Base-by-base conservation (phyloP, 2,888 invertebrate species). In the Eristalinus sepulchralis region DNA sequence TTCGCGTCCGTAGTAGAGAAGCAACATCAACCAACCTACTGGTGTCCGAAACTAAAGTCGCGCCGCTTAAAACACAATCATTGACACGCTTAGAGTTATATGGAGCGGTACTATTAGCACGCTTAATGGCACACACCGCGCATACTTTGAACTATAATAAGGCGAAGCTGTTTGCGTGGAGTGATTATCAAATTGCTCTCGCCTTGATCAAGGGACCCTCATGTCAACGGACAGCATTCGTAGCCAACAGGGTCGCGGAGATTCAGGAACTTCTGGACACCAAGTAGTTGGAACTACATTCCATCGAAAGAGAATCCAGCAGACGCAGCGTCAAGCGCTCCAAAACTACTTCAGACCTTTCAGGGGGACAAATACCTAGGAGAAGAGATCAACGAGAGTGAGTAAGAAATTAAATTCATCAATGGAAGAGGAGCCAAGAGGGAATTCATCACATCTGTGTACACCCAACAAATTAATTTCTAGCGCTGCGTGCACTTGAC, bases 321-420 rank as follows among this genome's bases (percentile, higher is more conserved):
- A 0, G 89, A 89, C 63, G 66, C 88, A 1, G 83, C 88, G 10
- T 88, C 89, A 0, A 77, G 89, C 17, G 89, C 89, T 6, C 89
- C 89, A 11, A 20, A 64, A 24, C 88, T 88, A 80, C 11, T 82
- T 24, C 57, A 63, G 13, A 11, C 59, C 6, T 60, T 63, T 39
- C 70, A 63, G n/a, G n/a, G n/a, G n/a, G n/a, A n/a, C n/a, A n/a
- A n/a, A n/a, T n/a, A n/a, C n/a, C n/a, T n/a, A n/a, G n/a, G n/a
- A n/a, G n/a, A n/a, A n/a, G n/a, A n/a, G n/a, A n/a, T n/a, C n/a
- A n/a, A n/a, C n/a, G n/a, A n/a, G n/a, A n/a, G n/a, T n/a, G n/a
- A n/a, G n/a, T n/a, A n/a, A n/a, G n/a, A n/a, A n/a, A n/a, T n/a
- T n/a, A n/a, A n/a, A n/a, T n/a, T n/a, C n/a, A n/a, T n/a, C n/a